Conservation (phyloP, 1,140 invertebrate genomes). For the Wasmannia auropunctata region DNA sequence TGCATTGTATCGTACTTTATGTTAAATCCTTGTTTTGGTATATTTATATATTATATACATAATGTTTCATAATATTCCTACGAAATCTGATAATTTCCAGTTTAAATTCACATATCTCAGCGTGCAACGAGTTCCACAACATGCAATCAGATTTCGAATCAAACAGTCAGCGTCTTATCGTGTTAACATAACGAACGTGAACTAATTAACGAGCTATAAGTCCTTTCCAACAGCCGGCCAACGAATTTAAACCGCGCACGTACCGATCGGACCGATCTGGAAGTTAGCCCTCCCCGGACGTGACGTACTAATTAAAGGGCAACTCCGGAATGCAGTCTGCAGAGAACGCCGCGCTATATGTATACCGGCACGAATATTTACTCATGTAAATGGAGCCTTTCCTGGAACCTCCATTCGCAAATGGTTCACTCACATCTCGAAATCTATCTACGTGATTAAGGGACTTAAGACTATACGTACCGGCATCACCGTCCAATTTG, state of each 20-base stretch:
- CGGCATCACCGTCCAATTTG: conserved; percentile 43
- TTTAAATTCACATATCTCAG: conserved; percentile 9
- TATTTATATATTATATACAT: not conserved
- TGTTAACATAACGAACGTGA: conserved; percentile 72
- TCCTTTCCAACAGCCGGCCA: conserved; percentile 58
- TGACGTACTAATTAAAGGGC: conserved; percentile 76
- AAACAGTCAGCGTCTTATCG: conserved; percentile 66
- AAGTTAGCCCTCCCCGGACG: conserved; percentile 67
- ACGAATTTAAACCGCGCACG: conserved; percentile 70
- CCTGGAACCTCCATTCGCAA: conserved; percentile 59
- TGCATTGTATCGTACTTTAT: not conserved
- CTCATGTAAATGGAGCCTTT: conserved; percentile 69
- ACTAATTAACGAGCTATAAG: conserved; percentile 77
- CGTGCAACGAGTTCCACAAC: not conserved
- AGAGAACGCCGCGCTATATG: conserved; percentile 50
- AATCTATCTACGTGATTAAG: conserved; percentile 67
- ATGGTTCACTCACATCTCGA: conserved; percentile 54
- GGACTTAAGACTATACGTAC: conserved; percentile 60
- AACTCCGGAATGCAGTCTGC: conserved; percentile 67
- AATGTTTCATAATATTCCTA: not conserved
- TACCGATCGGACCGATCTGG: conserved; percentile 70
- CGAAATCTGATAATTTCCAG: not conserved
- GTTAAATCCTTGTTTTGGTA: no score
- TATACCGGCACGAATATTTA: conserved; percentile 63
- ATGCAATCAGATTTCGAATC: conserved; percentile 27